Evolutionary conservation across 2,797 vertebrate species (phyloP).

Genomic region (Acridotheres tristis): DNA sequence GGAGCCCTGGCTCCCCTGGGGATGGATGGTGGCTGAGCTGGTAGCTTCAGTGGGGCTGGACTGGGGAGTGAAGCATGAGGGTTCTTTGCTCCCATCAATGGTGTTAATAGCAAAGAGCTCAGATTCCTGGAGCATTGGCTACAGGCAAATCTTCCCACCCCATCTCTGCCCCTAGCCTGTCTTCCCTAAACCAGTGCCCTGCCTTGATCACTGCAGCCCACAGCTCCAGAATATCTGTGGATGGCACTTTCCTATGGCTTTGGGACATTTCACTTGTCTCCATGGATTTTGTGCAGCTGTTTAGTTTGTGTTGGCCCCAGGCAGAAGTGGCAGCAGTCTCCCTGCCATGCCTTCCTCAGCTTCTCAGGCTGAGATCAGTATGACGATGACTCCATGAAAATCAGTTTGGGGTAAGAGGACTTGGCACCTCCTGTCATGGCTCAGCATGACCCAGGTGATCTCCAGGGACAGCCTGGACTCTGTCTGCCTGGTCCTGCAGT

Average conservation of each 20-base stretch:
- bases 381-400: neutral
- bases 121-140: fast-evolving
- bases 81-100: neutral
- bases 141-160: neutral
- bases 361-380: neutral
- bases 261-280: neutral
- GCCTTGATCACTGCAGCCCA: neutral
- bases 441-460: neutral
- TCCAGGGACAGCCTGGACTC: neutral
- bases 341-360: neutral
- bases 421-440: neutral
- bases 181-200: neutral
- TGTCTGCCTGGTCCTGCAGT: neutral
- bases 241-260: neutral
- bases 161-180: neutral
- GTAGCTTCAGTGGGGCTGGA: neutral
- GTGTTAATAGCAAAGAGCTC: neutral
- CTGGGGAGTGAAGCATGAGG: neutral
- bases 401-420: neutral
- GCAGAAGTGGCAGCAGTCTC: neutral
- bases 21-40: neutral
- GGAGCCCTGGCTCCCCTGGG: neutral
- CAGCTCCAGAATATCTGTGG: neutral
- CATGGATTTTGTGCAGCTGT: neutral
- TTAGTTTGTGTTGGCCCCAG: neutral